Percentiles rank a stretch among this genome's conserved stretches.
These are phyloP conservation scores for Psittacula echo DNA, from an alignment of 2,797 vertebrate species.

Conservation along the genomic window DNA sequence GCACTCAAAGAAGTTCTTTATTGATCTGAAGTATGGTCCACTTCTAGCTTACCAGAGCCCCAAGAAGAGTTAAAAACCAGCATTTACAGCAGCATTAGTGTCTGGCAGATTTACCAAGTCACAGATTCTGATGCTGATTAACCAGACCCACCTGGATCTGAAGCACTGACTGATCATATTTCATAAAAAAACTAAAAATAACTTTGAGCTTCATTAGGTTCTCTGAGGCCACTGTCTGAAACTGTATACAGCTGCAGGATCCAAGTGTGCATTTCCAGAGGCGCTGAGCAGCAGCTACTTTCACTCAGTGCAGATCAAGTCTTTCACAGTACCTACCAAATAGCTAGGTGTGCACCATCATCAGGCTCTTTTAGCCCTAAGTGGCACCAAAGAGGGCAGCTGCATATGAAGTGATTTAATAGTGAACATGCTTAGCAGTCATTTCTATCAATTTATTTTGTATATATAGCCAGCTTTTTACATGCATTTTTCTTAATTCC, in stretches of 20 bases:
- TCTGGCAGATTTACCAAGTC: background rate
- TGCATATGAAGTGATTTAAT: conserved; percentile 31
- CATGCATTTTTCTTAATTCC: conserved; percentile 59
- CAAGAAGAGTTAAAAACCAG: background rate
- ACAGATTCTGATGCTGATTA: background rate
- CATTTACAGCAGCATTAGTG: background rate
- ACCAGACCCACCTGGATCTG: background rate
- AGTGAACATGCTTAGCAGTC: conserved; percentile 55
- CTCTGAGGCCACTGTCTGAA: background rate
- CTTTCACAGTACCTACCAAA: background rate
- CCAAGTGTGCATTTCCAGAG: background rate
- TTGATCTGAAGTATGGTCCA: background rate
- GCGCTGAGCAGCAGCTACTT: background rate
- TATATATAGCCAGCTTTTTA: conserved; percentile 43
- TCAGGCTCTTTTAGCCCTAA: conserved; percentile 29
- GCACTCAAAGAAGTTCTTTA: background rate
- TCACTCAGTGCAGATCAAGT: background rate
- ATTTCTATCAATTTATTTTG: conserved; percentile 65
- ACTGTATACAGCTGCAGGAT: too few species aligned
- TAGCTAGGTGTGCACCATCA: background rate
- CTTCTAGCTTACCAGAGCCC: background rate
- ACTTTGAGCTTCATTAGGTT: background rate
- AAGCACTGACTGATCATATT: background rate
- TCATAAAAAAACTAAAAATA: background rate
- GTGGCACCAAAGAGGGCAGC: conserved; percentile 76